phyloP scores from a whole-genome alignment of 2,797 vertebrate genomes.

The Poecilia wingei region DNA sequence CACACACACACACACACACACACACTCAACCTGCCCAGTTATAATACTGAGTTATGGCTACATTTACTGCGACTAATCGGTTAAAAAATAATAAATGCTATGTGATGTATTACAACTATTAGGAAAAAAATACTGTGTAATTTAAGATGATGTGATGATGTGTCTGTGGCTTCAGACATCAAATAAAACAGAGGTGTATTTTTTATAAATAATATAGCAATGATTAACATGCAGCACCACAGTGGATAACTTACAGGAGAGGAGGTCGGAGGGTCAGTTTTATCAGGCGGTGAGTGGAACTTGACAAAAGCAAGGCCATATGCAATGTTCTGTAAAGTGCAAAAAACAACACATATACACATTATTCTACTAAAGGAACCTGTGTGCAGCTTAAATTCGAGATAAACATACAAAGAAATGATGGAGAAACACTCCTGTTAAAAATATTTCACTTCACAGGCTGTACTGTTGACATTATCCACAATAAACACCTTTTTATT shows the following conservation, averaged over 20 bases:
- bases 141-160: background rate
- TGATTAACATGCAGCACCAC: background rate
- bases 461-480: background rate
- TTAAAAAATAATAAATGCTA: background rate
- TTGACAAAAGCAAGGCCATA: slow-evolving; percentile 89
- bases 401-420: background rate
- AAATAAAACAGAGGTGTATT: background rate
- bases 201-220: background rate
- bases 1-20: background rate
- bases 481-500: background rate
- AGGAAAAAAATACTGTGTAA: background rate
- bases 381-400: background rate
- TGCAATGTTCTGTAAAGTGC: slow-evolving; percentile 78
- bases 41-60: background rate
- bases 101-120: background rate
- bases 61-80: background rate
- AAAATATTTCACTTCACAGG: background rate
- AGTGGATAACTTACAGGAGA: slow-evolving; percentile 81
- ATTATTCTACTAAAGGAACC: background rate
- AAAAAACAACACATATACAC: slow-evolving; percentile 19
- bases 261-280: slow-evolving; percentile 72
- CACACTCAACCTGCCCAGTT: background rate
- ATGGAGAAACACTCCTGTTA: background rate
- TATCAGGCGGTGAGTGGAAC: slow-evolving; percentile 89
- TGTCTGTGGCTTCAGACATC: background rate